Evolutionary conservation across 2,888 invertebrate species (phyloP).

Genomic region (Agonopterix heracliana): DNA sequence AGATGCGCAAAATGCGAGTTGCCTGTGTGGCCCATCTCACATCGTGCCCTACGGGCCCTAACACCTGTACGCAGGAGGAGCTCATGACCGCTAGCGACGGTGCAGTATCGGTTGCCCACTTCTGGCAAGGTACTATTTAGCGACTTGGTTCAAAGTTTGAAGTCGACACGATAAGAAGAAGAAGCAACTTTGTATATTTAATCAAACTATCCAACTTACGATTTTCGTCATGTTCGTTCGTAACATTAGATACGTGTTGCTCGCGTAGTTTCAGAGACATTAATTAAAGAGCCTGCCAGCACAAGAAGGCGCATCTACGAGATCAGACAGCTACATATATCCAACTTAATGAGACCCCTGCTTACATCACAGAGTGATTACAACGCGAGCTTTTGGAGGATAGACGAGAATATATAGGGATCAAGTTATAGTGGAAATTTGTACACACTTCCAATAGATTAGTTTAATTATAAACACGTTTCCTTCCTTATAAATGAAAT

Average conservation of each 20-base stretch:
- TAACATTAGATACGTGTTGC: constrained; percentile 46
- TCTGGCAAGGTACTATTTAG: no score
- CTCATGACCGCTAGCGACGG: no score
- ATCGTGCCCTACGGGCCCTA: no score
- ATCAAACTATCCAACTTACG: constrained; percentile 40
- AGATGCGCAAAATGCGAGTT: no score
- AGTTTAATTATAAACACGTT: constrained; percentile 46
- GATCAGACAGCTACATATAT: constrained; percentile 51
- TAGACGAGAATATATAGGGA: constrained; percentile 19
- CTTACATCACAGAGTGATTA: constrained; percentile 19
- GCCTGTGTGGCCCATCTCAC: no score
- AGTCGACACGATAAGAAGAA: no score
- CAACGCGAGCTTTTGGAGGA: constrained; percentile 18
- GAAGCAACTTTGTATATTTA: no score
- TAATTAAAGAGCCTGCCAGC: constrained; percentile 69
- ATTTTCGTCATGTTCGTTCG: constrained; percentile 44
- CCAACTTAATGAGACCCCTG: constrained; percentile 40
- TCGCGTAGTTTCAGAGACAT: constrained; percentile 54
- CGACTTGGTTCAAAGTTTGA: no score
- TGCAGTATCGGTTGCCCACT: no score
- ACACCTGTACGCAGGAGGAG: no score
- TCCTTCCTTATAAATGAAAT: constrained; percentile 41
- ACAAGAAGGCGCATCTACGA: constrained; percentile 61
- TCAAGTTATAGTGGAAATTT: constrained; percentile 33
- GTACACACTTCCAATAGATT: constrained; percentile 50